Evolutionary conservation across 2,888 invertebrate species (phyloP).

Genomic region (Zhuqinia jingwanae): DNA sequence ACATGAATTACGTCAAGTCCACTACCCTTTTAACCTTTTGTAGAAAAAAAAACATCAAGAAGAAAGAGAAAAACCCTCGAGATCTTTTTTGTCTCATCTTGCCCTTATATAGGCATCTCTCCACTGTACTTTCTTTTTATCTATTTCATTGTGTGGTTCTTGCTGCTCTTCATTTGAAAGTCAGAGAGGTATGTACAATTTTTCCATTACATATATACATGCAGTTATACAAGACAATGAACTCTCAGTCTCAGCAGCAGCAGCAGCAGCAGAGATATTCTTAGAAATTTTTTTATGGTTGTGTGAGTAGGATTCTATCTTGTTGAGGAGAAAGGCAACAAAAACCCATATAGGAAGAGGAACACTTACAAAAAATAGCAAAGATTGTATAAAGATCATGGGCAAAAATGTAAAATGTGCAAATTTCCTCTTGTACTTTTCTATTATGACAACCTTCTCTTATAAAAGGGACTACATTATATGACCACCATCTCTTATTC

Average conservation of each 20-base stretch:
- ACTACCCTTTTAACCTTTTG: background rate
- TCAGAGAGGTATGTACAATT: conserved; percentile 31
- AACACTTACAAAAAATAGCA: background rate
- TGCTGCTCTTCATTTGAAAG: conserved; percentile 26
- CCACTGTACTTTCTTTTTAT: background rate
- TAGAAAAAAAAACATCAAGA: background rate
- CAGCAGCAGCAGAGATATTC: too few species aligned
- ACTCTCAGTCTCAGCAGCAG: background rate
- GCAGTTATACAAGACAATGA: background rate
- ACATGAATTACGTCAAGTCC: conserved; percentile 51
- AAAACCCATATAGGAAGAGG: background rate
- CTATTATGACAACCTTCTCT: conserved; percentile 48
- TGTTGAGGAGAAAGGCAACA: background rate
- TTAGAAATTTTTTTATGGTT: too few species aligned
- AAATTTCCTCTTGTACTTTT: conserved; percentile 63
- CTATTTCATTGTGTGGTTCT: background rate
- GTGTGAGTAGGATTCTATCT: background rate
- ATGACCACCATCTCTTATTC: background rate
- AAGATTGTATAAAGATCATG: conserved; percentile 28
- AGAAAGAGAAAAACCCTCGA: background rate
- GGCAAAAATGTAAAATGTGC: conserved; percentile 57
- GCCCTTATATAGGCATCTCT: background rate
- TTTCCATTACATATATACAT: conserved; percentile 1
- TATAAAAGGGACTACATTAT: conserved; percentile 11
- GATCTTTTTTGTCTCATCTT: background rate